Evolutionary conservation across 2,113 vertebrate genomes (phyloP), one percentile per base, ranked within the genome.

Genomic region (Smithornis capensis): DNA sequence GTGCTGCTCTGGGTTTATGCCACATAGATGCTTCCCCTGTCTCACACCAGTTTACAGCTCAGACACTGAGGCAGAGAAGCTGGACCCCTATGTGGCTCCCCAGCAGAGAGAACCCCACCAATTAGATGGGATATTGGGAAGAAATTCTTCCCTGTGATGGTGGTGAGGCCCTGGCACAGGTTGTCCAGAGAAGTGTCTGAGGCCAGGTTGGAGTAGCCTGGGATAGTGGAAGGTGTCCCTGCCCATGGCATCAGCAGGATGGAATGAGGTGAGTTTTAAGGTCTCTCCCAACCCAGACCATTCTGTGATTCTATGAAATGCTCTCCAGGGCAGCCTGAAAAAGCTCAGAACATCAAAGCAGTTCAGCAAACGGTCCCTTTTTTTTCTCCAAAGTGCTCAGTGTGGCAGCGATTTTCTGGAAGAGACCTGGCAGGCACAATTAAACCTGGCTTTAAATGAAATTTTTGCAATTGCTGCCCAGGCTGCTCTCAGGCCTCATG

Each of bases 351-450:
- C 63, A 88, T 80, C 60, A 97, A 96, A 92, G 86, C 5, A 0
- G 21, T 29, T 78, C 74, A 74, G 53, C 31, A 91, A 79, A 44
- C 6, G 4, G 4, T 40, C 28, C 40, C 22, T 21, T 40, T 94
- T 90, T 77, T 4, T 84, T 84, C 80, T 87, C 47, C 64, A 40
- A 49, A 89, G 76, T 29, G 4, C 76, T 67, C 2, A 1, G 49
- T 56, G 84, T 44, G 2, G 64, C 76, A 69, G 78, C 1, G 7
- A 12, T 92, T 84, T 62, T 75, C 90, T 89, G 83, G 76, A 45
- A 90, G 69, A 67, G 57, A 86, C 91, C 95, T 96, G 57, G 91
- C 76, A 76, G 96, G 87, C 89, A 93, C 95, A 96, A 90, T 95
- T 92, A 96, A 96, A 87, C 57, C 42, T n/a, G 44, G 19, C 44